Evolutionary conservation across 2,888 invertebrate species (phyloP).

Genomic region (Allacma fusca): DNA sequence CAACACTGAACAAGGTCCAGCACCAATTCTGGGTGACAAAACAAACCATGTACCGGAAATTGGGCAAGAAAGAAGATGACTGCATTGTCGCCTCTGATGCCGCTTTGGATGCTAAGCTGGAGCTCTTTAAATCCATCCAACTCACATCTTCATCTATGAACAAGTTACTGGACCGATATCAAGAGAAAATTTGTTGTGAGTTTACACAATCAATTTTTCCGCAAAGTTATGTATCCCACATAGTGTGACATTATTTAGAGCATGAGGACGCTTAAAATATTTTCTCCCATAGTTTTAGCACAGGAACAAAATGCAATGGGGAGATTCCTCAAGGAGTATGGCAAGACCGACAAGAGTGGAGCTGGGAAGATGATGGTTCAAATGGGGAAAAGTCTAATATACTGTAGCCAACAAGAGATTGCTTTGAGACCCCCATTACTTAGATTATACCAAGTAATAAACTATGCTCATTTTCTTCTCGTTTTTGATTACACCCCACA

Average conservation of each 20-base stretch:
- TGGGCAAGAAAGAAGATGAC: conserved; percentile 97
- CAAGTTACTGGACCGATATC: conserved; percentile 89
- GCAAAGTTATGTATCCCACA: too few species aligned
- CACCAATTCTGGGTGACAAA: conserved; percentile 99
- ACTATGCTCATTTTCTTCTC: too few species aligned
- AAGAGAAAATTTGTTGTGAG: conserved; percentile 86
- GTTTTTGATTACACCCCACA: too few species aligned
- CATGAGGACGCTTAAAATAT: too few species aligned
- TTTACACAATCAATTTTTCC: too few species aligned
- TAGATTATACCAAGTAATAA: conserved; percentile 79
- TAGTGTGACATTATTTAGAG: too few species aligned
- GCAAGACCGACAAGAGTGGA: conserved; percentile 83
- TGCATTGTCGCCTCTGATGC: conserved; percentile 96
- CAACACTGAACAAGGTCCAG: conserved; percentile 76
- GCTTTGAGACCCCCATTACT: conserved; percentile 84
- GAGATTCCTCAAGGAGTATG: conserved; percentile 90
- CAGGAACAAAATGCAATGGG: conserved; percentile 96
- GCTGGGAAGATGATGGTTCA: conserved; percentile 85
- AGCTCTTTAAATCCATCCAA: conserved; percentile 90
- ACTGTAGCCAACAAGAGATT: conserved; percentile 90
- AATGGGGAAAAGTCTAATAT: conserved; percentile 86
- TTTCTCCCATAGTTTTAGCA: conserved; percentile 81
- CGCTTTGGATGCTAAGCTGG: conserved; percentile 94
- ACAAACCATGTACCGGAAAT: conserved; percentile 88
- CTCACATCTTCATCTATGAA: conserved; percentile 87